phyloP scores from a whole-genome alignment of 2,797 vertebrate genomes.

The Syngnathus rostellatus region DNA sequence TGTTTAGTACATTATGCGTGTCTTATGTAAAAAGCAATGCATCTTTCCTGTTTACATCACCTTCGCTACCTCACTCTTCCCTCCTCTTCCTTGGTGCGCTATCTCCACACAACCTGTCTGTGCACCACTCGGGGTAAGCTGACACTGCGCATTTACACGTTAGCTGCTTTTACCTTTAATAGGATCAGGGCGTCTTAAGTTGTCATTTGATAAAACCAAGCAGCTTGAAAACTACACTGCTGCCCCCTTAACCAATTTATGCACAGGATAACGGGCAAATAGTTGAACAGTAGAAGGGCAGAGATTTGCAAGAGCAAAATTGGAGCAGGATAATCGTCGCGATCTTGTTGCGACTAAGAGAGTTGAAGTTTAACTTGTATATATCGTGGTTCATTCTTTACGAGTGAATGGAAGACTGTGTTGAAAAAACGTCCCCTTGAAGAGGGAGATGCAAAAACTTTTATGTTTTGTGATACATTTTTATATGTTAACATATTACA shows the following conservation, averaged over 20 bases:
- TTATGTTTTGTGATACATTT: too few species aligned
- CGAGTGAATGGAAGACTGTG: not conserved
- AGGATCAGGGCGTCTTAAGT: conserved; percentile 80
- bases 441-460: too few species aligned
- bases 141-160: conserved; percentile 81
- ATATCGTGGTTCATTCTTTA: not conserved
- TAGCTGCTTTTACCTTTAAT: conserved; percentile 82
- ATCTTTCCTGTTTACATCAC: not conserved
- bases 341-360: conserved; percentile 14
- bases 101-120: not conserved
- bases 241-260: conserved; percentile 80
- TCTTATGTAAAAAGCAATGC: not conserved
- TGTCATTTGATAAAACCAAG: conserved; percentile 92
- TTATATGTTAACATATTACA: too few species aligned
- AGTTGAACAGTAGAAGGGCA: conserved; percentile 59
- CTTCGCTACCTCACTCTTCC: conserved; percentile 13
- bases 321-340: conserved; percentile 62
- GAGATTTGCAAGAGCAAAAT: conserved; percentile 63
- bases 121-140: conserved; percentile 60
- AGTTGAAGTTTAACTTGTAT: not conserved
- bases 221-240: conserved; percentile 75
- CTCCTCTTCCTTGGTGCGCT: conserved; percentile 1
- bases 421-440: too few species aligned
- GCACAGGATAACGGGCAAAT: conserved; percentile 77
- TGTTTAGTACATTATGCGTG: not conserved